Base-by-base conservation (phyloP, 2,113 vertebrate species). In the Cichladusa arquata region DNA sequence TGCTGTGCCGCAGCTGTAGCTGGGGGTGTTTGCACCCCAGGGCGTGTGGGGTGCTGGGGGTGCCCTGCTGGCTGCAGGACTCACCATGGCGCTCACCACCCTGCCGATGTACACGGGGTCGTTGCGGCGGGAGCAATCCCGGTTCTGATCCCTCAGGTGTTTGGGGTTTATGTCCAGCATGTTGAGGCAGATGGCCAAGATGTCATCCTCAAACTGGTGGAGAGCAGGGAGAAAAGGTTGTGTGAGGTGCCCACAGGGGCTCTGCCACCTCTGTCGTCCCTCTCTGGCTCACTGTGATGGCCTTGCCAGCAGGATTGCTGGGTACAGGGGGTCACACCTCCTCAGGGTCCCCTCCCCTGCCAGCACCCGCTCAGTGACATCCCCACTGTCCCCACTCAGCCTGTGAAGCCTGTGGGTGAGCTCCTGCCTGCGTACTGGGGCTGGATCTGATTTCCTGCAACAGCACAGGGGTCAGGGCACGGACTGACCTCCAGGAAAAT, bases 11-110 rank as follows among this genome's bases (percentile, higher is more conserved):
- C 25, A 56, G 57, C 19, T 44, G 61, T 34, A 36, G 22, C 66
- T 31, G 57, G 8, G 19, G 8, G 9, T 16, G 51, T 57, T 51
- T 44, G 24, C 28, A 23, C 9, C 44, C 53, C 14, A 4, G 65
- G 77, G 40, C 19, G 33, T 4, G 5, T 6, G 65, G 70, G 44
- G 38, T 42, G 42, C 15, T n/a, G 72, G 45, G 86, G 86, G 14
- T 19, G 16, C 47, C 26, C 12, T 24, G 50, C 48, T 0, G 6
- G 72, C n/a, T 7, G 25, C 20, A 19, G 1, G 25, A 93, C 98
- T 97, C 94, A 99, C 99, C 99, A 99, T 99, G 74, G 96, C 97
- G n/a, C 99, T 99, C 83, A 99, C 97, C 86, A 99, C 98, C 56
- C 99, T 96, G 95, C 98, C 97, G 16, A 99, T 95, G 6, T 99